Evolutionary conservation across 2,888 invertebrate genomes (phyloP).

Genomic region (Tholera decimalis): DNA sequence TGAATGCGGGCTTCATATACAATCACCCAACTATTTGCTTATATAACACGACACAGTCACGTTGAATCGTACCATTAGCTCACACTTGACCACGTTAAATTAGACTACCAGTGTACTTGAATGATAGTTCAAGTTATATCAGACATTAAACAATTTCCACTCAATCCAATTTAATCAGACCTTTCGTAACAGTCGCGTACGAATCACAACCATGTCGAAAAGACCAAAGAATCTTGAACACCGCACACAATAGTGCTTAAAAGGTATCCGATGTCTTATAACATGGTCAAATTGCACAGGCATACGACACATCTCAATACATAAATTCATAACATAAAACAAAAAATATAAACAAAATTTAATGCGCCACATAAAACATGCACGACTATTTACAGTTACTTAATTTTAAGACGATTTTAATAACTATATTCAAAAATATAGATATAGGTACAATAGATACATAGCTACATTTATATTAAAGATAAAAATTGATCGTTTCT

Average conservation of each 20-base stretch:
- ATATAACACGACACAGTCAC: slow-evolving; percentile 90
- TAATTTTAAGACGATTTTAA: slow-evolving; percentile 85
- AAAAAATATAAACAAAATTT: slow-evolving; percentile 83
- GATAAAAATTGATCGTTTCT: slow-evolving; percentile 84
- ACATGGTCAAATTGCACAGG: slow-evolving; percentile 73
- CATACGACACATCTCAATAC: slow-evolving; percentile 83
- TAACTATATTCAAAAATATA: slow-evolving; percentile 89
- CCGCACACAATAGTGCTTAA: slow-evolving; percentile 50
- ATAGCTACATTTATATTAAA: slow-evolving; percentile 86
- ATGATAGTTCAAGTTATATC: slow-evolving; percentile 51
- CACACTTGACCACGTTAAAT: slow-evolving; percentile 75
- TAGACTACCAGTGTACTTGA: slow-evolving; percentile 57
- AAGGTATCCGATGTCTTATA: slow-evolving; percentile 63
- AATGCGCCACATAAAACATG: slow-evolving; percentile 90
- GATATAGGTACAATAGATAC: slow-evolving; percentile 89
- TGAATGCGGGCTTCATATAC: slow-evolving; percentile 91
- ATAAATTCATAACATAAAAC: slow-evolving; percentile 89
- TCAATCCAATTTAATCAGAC: slow-evolving; percentile 41
- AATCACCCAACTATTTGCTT: slow-evolving; percentile 91
- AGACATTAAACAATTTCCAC: slow-evolving; percentile 37
- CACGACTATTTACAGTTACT: slow-evolving; percentile 90
- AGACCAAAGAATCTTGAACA: slow-evolving; percentile 58
- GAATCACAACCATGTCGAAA: slow-evolving; percentile 65
- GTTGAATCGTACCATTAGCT: slow-evolving; percentile 77
- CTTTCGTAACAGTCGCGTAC: slow-evolving; percentile 59